Base-by-base conservation (phyloP, 2,797 vertebrate species). In the Pteronotus mesoamericanus region DNA sequence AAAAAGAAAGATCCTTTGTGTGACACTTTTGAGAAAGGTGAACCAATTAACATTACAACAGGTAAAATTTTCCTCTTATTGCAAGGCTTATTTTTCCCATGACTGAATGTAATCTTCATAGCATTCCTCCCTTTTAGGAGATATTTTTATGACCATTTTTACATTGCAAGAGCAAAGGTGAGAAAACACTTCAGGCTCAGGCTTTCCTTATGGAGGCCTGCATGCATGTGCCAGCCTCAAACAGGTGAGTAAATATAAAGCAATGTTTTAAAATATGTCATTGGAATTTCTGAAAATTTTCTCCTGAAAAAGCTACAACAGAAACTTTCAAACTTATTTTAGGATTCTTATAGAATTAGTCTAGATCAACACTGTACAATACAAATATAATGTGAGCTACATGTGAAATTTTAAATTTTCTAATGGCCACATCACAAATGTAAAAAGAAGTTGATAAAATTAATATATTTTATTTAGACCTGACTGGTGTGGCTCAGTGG, bases 361-460 rank as follows among this genome's bases (percentile, higher is more conserved):
- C 9, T 93, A 80, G 46, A 72, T 57, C 29, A 84, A 26, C 44
- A 66, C 9, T 79, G 16, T 57, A 37, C 22, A 82, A 32, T 53
- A 86, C 14, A 88, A 83, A 57, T 86, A 48, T 46, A 69, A 48
- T 82, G 37, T 83, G 26, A 96, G 9, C 18, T 42, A 86, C 6
- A 74, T 53, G 14, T 18, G 2, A 80, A 57, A 89, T 78, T 91
- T 78, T 44, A 69, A 79, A 61, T 46, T 95, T 82, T 80, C 34
- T 74, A 53, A 26, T 42, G 93, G 32, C n/a, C 19, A 71, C n/a
- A n/a, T 66, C 48, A 75, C 59, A 75, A 94, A 93, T 94, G 53
- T 82, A 87, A 92, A 94, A 93, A 95, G 10, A 86, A 91, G 66
- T 22, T 22, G 24, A 34, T 44, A n/a, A 88, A 68, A 53, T 88